phyloP scores from a whole-genome alignment of 2,888 invertebrate species.

The Arge pagana region DNA sequence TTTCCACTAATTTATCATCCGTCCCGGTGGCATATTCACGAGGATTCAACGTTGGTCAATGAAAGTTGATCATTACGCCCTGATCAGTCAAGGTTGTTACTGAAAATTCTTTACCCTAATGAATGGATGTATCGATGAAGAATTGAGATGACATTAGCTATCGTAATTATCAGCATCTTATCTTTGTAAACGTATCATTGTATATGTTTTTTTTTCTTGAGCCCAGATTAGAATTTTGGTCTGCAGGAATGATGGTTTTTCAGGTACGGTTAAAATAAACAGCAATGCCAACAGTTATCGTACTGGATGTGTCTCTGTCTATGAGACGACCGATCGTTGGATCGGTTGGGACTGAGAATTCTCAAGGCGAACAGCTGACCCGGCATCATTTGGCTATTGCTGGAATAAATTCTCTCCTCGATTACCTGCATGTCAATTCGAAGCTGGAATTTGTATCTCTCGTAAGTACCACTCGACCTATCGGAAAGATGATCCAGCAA shows the following conservation, averaged over 20 bases:
- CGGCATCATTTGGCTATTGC: conserved; percentile 68
- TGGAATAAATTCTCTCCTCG: conserved; percentile 69
- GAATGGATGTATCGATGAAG: no score
- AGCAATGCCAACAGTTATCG: conserved; percentile 74
- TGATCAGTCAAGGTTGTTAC: no score
- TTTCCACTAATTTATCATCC: no score
- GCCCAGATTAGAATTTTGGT: neutral
- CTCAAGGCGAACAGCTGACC: conserved; percentile 61
- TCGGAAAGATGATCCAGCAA: no score
- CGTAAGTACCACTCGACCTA: no score
- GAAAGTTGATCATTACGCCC: no score
- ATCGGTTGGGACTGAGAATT: conserved; percentile 54
- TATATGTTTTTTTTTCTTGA: neutral
- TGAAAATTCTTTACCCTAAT: no score
- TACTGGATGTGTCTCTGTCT: conserved; percentile 74
- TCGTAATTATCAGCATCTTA: no score
- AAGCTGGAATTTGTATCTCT: conserved; percentile 75
- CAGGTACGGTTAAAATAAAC: neutral
- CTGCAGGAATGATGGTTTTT: neutral
- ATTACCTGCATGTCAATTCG: conserved; percentile 67
- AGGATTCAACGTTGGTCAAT: no score
- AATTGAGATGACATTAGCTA: no score
- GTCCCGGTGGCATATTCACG: no score
- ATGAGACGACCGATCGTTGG: conserved; percentile 68
- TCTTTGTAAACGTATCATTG: neutral